Percentiles rank a stretch among this genome's conserved stretches.
These are phyloP conservation scores for Cyrtodaria siliqua DNA, from an alignment of 2,888 invertebrate species.

Conservation along the genomic window DNA sequence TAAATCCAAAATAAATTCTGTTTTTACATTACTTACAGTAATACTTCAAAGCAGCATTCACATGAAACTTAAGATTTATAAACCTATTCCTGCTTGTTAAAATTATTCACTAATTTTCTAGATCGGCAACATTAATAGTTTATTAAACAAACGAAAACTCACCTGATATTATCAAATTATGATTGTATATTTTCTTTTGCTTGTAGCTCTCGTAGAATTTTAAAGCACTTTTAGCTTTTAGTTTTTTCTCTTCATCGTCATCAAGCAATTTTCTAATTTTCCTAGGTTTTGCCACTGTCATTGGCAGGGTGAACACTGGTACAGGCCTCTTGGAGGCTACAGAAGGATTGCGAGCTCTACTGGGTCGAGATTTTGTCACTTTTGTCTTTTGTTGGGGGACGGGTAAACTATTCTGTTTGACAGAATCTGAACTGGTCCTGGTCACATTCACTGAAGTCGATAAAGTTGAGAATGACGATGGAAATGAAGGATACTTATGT, in stretches of 20 bases:
- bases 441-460: conserved; percentile 37
- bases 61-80: too few species aligned
- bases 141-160: conserved; percentile 42
- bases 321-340: conserved; percentile 43
- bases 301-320: conserved; percentile 60
- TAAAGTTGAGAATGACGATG: conserved; percentile 18
- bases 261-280: conserved; percentile 75
- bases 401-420: conserved; percentile 16
- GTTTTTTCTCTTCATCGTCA: conserved; percentile 77
- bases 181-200: conserved; percentile 73
- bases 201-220: conserved; percentile 74
- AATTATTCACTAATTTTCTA: too few species aligned
- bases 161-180: conserved; percentile 75
- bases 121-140: too few species aligned
- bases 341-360: conserved; percentile 43
- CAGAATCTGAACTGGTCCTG: conserved; percentile 25
- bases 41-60: too few species aligned
- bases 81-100: too few species aligned
- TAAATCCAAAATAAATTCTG: too few species aligned
- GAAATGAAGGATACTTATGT: conserved; percentile 1
- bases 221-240: conserved; percentile 79
- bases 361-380: conserved; percentile 19
- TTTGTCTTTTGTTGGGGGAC: conserved; percentile 17
- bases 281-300: conserved; percentile 70
- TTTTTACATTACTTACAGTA: too few species aligned